Percentiles rank a stretch among this genome's conserved stretches.
Evolutionary conservation across 2,113 vertebrate genomes (phyloP).

Genomic region (Dromaius novaehollandiae): DNA sequence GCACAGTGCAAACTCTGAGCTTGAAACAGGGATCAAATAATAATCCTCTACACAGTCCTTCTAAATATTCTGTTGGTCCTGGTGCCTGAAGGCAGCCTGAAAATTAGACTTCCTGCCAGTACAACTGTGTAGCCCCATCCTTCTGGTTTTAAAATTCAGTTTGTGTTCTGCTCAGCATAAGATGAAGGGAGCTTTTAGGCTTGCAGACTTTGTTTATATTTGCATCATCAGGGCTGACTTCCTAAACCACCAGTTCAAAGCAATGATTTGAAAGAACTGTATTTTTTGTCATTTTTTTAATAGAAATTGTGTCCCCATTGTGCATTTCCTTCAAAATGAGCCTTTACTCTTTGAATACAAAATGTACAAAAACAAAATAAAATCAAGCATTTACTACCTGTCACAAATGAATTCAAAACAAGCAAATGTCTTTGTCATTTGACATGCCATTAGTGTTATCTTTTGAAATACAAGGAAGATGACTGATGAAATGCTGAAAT

Average conservation of each 20-base stretch:
- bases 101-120: slow-evolving; percentile 21
- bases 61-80: slow-evolving; percentile 12
- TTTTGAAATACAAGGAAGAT: not conserved
- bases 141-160: slow-evolving; percentile 34
- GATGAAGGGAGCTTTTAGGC: slow-evolving; percentile 17
- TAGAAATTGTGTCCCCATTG: not conserved
- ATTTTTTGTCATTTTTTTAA: not conserved
- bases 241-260: slow-evolving; percentile 6
- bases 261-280: not conserved
- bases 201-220: slow-evolving; percentile 9
- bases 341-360: not conserved
- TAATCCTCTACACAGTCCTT: not conserved
- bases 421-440: not conserved
- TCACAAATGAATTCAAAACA: not conserved
- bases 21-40: slow-evolving; percentile 16
- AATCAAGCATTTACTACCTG: not conserved
- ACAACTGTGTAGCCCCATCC: not conserved
- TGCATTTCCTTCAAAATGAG: not conserved
- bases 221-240: slow-evolving; percentile 5
- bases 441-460: rapidly evolving
- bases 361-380: not conserved
- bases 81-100: not conserved
- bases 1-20: not conserved
- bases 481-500: not conserved
- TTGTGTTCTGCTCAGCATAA: not conserved